Percentiles rank a stretch among this genome's conserved stretches.
Evolutionary conservation across 2,888 invertebrate species (phyloP).

Genomic region (Pseudococcus jackbeardsleyi): DNA sequence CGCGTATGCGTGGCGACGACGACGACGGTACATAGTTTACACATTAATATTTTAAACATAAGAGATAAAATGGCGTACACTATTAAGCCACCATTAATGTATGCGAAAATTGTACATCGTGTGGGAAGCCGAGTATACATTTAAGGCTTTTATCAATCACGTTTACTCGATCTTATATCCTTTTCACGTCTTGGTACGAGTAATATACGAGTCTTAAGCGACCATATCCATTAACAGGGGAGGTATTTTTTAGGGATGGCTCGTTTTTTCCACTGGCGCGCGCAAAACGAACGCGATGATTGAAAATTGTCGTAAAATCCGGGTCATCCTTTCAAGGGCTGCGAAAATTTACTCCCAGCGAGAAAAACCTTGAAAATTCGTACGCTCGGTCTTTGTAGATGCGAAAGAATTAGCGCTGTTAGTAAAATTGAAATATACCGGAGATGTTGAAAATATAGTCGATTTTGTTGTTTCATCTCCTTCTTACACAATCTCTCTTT

Average conservation of each 20-base stretch:
- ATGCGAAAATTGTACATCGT: constrained; percentile 26
- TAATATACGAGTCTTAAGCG: background rate
- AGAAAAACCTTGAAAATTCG: background rate
- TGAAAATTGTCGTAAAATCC: constrained; percentile 22
- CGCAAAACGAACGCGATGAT: background rate
- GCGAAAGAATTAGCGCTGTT: background rate
- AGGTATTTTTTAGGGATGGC: background rate
- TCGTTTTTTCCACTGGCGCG: background rate
- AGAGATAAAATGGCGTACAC: constrained; percentile 20
- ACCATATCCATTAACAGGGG: background rate
- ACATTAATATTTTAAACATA: constrained; percentile 12
- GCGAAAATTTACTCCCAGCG: background rate
- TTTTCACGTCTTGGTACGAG: background rate
- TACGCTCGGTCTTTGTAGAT: background rate
- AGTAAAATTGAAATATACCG: constrained; percentile 17
- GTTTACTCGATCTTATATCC: constrained; percentile 7
- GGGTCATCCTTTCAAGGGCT: constrained; percentile 17
- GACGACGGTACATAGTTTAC: background rate
- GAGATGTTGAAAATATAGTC: background rate
- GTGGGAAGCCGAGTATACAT: constrained; percentile 12
- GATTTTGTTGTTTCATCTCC: background rate
- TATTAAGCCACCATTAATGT: constrained; percentile 23
- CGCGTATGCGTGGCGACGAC: background rate
- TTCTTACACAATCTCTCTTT: background rate
- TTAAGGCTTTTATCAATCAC: constrained; percentile 22